Conservation (phyloP, 2,797 vertebrate genomes). For the Echiichthys vipera region DNA sequence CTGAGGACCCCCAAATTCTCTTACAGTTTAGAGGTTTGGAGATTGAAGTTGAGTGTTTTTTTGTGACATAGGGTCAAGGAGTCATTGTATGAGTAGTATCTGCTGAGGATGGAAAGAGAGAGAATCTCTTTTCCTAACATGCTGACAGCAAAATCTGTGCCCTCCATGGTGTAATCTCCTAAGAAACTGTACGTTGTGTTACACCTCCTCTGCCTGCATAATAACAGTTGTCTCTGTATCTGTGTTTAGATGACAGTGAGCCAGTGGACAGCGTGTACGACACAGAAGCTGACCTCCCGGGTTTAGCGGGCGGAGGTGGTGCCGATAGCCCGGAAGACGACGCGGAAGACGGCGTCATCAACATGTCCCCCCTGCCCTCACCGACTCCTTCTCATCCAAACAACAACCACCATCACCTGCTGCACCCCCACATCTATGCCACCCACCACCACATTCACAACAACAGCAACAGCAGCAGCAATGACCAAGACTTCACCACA, state of each 20-base stretch:
- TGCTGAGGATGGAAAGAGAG: too few relatives aligned
- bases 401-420: constrained; percentile 80
- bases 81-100: constrained; percentile 1
- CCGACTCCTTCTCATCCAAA: constrained; percentile 90
- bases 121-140: background rate
- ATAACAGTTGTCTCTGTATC: background rate
- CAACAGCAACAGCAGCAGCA: constrained; percentile 80
- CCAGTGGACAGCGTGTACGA: constrained; percentile 93
- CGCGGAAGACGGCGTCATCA: constrained; percentile 88
- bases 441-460: constrained; percentile 71
- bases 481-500: constrained; percentile 94
- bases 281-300: constrained; percentile 92
- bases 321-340: constrained; percentile 94
- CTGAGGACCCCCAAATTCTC: constrained; percentile 16
- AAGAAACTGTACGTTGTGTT: background rate
- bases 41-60: constrained; percentile 8
- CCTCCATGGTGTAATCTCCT: background rate
- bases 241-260: constrained; percentile 92
- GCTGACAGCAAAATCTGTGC: background rate
- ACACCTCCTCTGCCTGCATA: background rate
- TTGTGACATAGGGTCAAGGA: constrained; percentile 31
- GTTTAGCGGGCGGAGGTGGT: constrained; percentile 81
- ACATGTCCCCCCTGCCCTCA: constrained; percentile 89
- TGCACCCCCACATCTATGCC: constrained; percentile 74
- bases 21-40: constrained; percentile 40